A percentile compares a stretch with the other conserved stretches of the same genome.
phyloP scores from a whole-genome alignment of 2,113 vertebrate genomes.

The Sclerurus mexicanus region DNA sequence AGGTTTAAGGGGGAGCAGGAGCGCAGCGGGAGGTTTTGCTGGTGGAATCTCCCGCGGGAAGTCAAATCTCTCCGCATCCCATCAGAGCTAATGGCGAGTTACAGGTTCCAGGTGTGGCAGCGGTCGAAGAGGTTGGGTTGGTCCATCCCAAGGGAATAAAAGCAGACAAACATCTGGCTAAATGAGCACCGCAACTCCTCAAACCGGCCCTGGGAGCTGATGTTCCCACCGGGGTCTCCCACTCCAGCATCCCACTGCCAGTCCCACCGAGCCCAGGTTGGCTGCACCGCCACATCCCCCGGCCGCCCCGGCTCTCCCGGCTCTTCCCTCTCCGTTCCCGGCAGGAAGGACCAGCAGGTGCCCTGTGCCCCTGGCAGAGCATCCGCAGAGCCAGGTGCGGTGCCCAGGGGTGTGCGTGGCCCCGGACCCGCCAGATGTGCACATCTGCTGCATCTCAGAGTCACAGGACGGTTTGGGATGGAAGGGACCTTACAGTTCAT shows the following conservation, averaged over 20 bases:
- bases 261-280: accelerated
- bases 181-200: not conserved
- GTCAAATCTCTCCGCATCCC: not conserved
- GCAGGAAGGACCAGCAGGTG: accelerated
- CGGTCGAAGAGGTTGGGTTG: accelerated
- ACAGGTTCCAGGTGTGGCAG: not conserved
- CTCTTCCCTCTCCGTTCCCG: accelerated
- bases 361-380: accelerated
- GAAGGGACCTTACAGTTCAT: not conserved
- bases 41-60: not conserved
- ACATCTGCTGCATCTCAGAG: not conserved
- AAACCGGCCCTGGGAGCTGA: accelerated
- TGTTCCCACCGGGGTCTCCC: accelerated
- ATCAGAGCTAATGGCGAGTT: not conserved
- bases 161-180: accelerated
- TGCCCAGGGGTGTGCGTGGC: not conserved
- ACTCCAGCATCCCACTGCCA: accelerated
- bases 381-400: not conserved
- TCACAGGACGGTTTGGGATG: not conserved
- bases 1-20: not conserved
- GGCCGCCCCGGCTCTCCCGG: accelerated
- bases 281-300: accelerated
- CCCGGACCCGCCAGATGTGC: not conserved
- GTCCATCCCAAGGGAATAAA: not conserved
- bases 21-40: not conserved